Percentiles rank a stretch among this genome's conserved stretches.
phyloP scores from a whole-genome alignment of 2,888 invertebrate species.

The Acronicta psi region DNA sequence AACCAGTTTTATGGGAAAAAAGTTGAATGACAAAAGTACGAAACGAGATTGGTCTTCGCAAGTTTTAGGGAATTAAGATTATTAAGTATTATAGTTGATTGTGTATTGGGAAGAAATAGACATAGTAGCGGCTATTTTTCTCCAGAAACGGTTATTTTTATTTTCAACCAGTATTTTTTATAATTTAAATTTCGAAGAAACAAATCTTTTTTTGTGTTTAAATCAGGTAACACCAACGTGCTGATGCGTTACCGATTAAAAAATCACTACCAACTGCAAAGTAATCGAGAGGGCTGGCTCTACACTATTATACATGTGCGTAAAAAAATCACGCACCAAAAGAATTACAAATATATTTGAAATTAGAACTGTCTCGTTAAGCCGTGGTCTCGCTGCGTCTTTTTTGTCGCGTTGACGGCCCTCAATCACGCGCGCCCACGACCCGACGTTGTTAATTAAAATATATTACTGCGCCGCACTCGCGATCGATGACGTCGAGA shows the following conservation, averaged over 20 bases:
- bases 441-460: conserved; percentile 70
- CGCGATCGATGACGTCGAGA: conserved; percentile 62
- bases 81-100: not conserved
- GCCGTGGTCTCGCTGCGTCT: conserved; percentile 57
- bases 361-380: conserved; percentile 60
- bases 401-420: conserved; percentile 63
- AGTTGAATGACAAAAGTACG: not conserved
- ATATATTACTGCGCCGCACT: conserved; percentile 67
- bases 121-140: too few species aligned
- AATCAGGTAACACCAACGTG: too few species aligned
- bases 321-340: conserved; percentile 36
- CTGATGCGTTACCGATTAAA: too few species aligned
- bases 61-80: not conserved
- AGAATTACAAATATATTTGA: conserved; percentile 51
- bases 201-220: too few species aligned
- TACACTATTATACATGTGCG: conserved; percentile 7
- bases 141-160: too few species aligned
- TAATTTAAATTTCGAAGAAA: not conserved
- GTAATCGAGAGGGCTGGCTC: too few species aligned
- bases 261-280: too few species aligned
- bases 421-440: conserved; percentile 72
- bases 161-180: not conserved
- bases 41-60: not conserved
- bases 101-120: too few species aligned
- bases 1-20: conserved; percentile 24